phyloP scores from a whole-genome alignment of 2,888 invertebrate genomes.

The Mactromeris polynyma region DNA sequence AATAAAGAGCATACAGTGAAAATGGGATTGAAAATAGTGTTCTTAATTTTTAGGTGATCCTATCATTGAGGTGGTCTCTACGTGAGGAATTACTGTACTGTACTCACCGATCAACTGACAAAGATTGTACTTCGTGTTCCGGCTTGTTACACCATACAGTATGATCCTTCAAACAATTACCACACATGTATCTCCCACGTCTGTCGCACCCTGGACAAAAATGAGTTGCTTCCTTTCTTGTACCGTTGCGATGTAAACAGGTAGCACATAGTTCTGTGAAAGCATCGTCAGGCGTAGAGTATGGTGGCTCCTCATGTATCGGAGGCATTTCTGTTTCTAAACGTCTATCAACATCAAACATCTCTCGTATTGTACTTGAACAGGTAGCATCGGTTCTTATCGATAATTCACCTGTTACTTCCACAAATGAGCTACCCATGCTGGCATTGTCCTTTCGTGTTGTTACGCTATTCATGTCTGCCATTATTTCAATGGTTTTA shows the following conservation, averaged over 20 bases:
- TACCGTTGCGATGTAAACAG: not conserved
- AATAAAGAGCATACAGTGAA: too few species aligned
- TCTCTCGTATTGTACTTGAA: not conserved
- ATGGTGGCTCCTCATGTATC: not conserved
- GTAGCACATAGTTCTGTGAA: not conserved
- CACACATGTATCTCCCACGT: not conserved
- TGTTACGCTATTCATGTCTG: not conserved
- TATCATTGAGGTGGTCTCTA: too few species aligned
- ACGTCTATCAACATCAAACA: not conserved
- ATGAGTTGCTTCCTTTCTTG: not conserved
- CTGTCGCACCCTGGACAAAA: not conserved
- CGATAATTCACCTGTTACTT: not conserved
- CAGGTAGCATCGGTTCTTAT: not conserved
- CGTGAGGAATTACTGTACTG: too few species aligned
- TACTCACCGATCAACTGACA: not conserved
- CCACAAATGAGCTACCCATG: not conserved
- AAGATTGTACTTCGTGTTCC: not conserved
- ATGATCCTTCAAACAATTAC: not conserved
- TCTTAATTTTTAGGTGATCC: too few species aligned
- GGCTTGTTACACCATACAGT: not conserved
- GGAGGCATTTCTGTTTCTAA: not conserved
- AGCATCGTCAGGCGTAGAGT: not conserved
- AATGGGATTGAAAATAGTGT: too few species aligned
- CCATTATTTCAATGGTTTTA: not conserved
- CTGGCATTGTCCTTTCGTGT: not conserved